Evolutionary conservation across 2,888 invertebrate genomes (phyloP), one percentile per base, ranked within the genome.

Genomic region (Phalera bucephala): DNA sequence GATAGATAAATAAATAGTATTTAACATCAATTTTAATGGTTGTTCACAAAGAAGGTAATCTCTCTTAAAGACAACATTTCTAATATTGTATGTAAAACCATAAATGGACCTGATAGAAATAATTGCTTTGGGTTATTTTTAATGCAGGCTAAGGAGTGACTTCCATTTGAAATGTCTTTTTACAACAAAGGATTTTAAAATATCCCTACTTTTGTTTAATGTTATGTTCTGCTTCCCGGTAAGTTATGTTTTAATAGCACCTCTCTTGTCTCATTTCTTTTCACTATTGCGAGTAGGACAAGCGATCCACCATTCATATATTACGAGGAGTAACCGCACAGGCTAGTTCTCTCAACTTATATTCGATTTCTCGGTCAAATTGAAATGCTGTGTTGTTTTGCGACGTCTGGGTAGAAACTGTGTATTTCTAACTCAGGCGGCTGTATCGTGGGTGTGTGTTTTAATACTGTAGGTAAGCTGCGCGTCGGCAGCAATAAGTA

Each of bases 401-500:
- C 41, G 25, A 46, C 41, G 46, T 61, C 49, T 44, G 37, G 52
- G 65, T 59, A 45, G 66, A 62, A 52, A 50, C 47, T 36, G 50
- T 45, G 65, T 49, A 51, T 67, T 58, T 69, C 51, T 55, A 65
- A 72, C 52, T 50, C 50, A 42, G 64, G 46, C 41, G 67, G 49
- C 44, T 75, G 56, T 70, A 57, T 46, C 42, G 73, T 82, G 68
- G 78, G 80, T 69, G 78, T 73, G 50, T 75, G 69, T 80, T 82
- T 78, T 80, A 80, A 78, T 83, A 75, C 73, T 74, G 58, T 59
- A 43, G 38, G 72, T 70, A 11, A 2, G n/a, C 3, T 22, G 62
- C 63, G 72, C 78, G 78, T 81, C 68, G 74, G 73, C 66, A 70
- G 80, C 71, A 75, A 71, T 82, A 82, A 84, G 80, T 80, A 80